A percentile compares a stretch with the other conserved stretches of the same genome.
These are phyloP conservation scores for Caiman crocodilus DNA, from an alignment of 2,797 vertebrate genomes.

Conservation along the genomic window DNA sequence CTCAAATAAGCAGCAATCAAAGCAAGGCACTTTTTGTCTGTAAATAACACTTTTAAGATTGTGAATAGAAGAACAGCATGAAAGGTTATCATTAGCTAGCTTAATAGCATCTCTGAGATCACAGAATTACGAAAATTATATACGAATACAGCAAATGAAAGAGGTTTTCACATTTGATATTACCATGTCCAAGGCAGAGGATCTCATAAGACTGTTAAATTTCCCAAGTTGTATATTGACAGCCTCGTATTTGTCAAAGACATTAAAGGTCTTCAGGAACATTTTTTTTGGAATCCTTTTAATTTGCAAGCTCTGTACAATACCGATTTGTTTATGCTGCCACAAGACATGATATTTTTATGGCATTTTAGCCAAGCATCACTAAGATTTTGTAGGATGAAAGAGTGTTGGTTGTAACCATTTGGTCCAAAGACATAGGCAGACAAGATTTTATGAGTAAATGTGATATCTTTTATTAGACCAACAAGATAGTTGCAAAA, in stretches of 20 bases:
- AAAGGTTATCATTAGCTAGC: constrained; percentile 50
- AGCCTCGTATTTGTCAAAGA: neutral
- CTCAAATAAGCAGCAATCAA: constrained; percentile 48
- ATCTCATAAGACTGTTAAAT: neutral
- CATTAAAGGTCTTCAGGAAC: neutral
- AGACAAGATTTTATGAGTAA: too few species aligned
- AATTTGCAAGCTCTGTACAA: neutral
- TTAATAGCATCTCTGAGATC: constrained; percentile 40
- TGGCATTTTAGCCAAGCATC: neutral
- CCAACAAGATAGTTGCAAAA: too few species aligned
- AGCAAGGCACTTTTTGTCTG: constrained; percentile 31
- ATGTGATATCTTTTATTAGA: too few species aligned
- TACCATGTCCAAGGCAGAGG: neutral
- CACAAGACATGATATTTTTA: neutral
- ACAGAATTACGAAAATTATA: constrained; percentile 7
- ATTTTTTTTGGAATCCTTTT: neutral
- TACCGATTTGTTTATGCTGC: neutral
- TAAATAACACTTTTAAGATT: constrained; percentile 47
- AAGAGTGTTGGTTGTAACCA: neutral
- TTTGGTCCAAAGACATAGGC: too few species aligned
- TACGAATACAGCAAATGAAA: neutral
- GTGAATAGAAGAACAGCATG: constrained; percentile 12
- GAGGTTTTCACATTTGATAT: neutral
- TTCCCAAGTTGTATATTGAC: neutral
- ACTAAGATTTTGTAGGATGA: neutral